Base-by-base conservation (phyloP, 23 tunicate genomes). In the Ascidia mentula region DNA sequence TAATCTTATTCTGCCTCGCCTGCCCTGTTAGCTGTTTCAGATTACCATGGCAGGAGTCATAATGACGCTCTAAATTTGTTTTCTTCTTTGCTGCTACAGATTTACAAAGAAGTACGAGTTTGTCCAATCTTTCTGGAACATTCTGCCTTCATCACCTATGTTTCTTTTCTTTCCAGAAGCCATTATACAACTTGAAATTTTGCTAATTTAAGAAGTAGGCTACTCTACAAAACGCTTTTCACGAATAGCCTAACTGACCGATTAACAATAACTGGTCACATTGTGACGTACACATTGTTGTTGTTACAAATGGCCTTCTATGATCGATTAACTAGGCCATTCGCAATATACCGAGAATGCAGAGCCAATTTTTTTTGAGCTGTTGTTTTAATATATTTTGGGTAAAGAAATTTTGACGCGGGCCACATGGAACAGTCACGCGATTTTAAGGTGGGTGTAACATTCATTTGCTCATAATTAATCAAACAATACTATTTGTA, bases 1-100 rank as follows among this genome's bases (percentile, higher is more conserved):
- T 69, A 69, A 69, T 69, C 59, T 74, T 74, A 74, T 74, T 80
- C 87, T 83, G 80, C 74, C 87, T 35, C 26, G 79, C 79, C 79
- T 82, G 71, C 79, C 79, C 86, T 36, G 74, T 83, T 59, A 83
- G 40, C 38, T 45, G 60, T 45, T 45, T 45, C 60, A 45, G 60
- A 45, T 45, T 45, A 45, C 60, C 60, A 45, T 45, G 60, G 60
- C 60, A 45, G 18, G 60, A 45, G 60, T 45, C 60, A 45, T 45
- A 45, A 45, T 45, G 60, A 45, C 60, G 60, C 60, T n/a, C n/a
- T n/a, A 45, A 18, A 45, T 45, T 45, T 45, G 60, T 15, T 45
- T 45, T 45, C 60, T 45, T 45, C 86, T 40, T 82, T 73, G 79
- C 86, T 82, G 86, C 86, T 39, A 73, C 86, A 40, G 37, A 53